Evolutionary conservation across 64 coral and sea anemone species (phyloP).

Genomic region (Acropora tenuis): DNA sequence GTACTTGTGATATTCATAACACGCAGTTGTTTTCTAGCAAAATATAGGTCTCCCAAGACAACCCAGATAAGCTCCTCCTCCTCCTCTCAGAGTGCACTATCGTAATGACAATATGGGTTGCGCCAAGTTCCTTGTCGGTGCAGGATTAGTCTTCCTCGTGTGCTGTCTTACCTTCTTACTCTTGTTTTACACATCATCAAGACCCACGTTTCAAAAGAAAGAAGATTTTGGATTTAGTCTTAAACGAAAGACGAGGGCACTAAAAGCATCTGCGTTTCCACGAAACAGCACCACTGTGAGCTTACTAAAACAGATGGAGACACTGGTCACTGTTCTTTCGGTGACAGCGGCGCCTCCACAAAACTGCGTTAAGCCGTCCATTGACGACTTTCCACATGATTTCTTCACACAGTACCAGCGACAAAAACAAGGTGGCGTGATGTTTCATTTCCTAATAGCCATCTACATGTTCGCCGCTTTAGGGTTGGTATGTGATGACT

Average conservation of each 20-base stretch:
- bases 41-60: no score
- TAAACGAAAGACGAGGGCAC: not conserved
- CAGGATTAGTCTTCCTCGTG: not conserved
- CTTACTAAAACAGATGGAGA: not conserved
- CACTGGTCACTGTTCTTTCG: not conserved
- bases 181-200: conserved; percentile 2
- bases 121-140: not conserved
- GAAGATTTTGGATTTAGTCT: not conserved
- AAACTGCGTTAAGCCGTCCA: conserved; percentile 90
- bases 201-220: not conserved
- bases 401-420: conserved; percentile 84
- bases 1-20: no score
- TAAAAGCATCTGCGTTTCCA: not conserved
- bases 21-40: no score
- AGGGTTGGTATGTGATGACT: conserved; percentile 76
- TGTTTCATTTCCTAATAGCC: conserved; percentile 68
- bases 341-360: not conserved
- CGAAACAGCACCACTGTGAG: not conserved
- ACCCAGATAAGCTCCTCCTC: no score
- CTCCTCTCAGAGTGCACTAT: no score
- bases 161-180: not conserved
- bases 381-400: conserved; percentile 80
- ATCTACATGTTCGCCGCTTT: conserved; percentile 86
- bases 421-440: conserved; percentile 68
- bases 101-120: no score